phyloP scores from a whole-genome alignment of 2,113 vertebrate genomes.

The Epinephelus fuscoguttatus region DNA sequence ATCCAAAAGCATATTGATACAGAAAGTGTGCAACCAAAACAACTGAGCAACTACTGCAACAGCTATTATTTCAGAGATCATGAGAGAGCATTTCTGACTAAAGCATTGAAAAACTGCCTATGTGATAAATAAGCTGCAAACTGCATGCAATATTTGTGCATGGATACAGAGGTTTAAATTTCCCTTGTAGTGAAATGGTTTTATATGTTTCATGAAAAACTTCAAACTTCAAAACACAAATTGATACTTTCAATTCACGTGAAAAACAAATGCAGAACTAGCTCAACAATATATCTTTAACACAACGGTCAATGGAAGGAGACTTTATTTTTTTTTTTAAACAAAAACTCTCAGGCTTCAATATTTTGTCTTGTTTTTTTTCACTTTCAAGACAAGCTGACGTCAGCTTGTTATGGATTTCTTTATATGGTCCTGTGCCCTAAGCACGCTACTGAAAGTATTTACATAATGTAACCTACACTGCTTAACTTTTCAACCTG shows the following conservation, averaged over 20 bases:
- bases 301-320: background rate
- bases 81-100: conserved; percentile 8
- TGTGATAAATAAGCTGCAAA: background rate
- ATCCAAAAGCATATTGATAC: conserved; percentile 1
- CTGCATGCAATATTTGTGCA: background rate
- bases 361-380: too few relatives aligned
- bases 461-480: too few relatives aligned
- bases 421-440: too few relatives aligned
- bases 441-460: too few relatives aligned
- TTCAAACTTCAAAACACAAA: background rate
- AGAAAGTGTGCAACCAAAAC: conserved; percentile 10
- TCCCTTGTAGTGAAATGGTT: background rate
- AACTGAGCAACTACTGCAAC: conserved; percentile 9
- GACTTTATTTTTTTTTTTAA: background rate
- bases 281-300: background rate
- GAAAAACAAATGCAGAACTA: background rate
- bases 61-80: conserved; percentile 10
- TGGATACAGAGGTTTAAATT: background rate
- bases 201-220: background rate
- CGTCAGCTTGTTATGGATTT: too few relatives aligned
- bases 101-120: background rate
- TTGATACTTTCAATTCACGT: background rate
- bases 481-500: too few relatives aligned
- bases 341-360: too few relatives aligned
- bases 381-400: too few relatives aligned